These are phyloP conservation scores for Brachystomella parvula DNA, from an alignment of 1,140 invertebrate species.

Conservation along the genomic window DNA sequence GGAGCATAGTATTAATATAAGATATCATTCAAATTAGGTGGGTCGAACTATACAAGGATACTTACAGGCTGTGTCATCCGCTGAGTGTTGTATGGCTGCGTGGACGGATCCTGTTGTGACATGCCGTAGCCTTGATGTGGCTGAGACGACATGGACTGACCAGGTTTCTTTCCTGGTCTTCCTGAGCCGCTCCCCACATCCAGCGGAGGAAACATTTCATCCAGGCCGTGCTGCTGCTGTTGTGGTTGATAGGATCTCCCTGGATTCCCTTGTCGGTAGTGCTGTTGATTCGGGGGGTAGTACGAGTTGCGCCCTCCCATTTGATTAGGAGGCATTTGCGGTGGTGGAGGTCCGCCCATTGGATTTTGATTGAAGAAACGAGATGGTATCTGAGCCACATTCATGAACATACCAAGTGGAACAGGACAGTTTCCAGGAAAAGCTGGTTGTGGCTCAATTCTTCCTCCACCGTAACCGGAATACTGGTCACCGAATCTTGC, in stretches of 20 bases:
- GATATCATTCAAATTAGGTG: background rate
- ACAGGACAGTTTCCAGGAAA: conserved; percentile 52
- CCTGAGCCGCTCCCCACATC: conserved; percentile 1
- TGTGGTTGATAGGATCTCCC: conserved; percentile 8
- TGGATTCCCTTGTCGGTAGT: background rate
- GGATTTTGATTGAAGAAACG: conserved; percentile 77
- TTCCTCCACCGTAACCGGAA: background rate
- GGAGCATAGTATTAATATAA: background rate
- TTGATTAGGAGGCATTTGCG: background rate
- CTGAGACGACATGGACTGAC: conserved; percentile 14
- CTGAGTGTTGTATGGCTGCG: conserved; percentile 27
- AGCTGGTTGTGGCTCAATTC: background rate
- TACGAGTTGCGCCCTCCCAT: background rate
- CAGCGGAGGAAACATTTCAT: conserved; percentile 28
- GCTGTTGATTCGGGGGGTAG: conserved; percentile 1
- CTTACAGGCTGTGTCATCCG: conserved; percentile 28
- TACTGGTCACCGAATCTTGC: background rate
- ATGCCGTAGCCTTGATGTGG: conserved; percentile 14
- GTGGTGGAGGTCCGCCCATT: conserved; percentile 41
- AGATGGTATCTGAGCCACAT: conserved; percentile 80
- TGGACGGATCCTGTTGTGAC: conserved; percentile 23
- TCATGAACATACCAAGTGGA: conserved; percentile 91
- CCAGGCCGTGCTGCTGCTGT: conserved; percentile 6
- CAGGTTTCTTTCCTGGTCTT: conserved; percentile 23
- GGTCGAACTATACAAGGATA: background rate